Conservation (phyloP, 2,888 invertebrate species). For the Eurois occulta region DNA sequence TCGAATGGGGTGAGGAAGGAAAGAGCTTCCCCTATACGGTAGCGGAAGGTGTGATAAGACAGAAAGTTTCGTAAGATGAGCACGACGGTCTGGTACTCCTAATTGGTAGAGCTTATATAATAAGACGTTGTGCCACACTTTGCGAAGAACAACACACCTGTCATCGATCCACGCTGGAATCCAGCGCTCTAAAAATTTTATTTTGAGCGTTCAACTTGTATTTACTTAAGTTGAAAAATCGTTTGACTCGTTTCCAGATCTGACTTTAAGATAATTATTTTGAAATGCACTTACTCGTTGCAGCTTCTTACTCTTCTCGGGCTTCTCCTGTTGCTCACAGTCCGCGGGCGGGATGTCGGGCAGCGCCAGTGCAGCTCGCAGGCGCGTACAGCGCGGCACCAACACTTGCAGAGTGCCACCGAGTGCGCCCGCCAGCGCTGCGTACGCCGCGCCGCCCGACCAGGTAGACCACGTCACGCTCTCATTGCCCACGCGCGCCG, state of each 20-base stretch:
- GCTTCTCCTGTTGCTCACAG: constrained; percentile 78
- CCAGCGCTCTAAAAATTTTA: too few relatives aligned
- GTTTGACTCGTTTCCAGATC: background rate
- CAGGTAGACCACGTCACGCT: constrained; percentile 93
- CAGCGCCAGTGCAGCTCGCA: constrained; percentile 93
- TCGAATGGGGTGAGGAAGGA: too few relatives aligned
- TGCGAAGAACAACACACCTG: too few relatives aligned
- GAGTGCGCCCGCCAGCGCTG: constrained; percentile 91
- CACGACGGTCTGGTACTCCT: too few relatives aligned
- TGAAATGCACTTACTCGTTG: constrained; percentile 91
- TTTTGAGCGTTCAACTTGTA: too few relatives aligned
- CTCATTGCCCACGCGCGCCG: constrained; percentile 94
- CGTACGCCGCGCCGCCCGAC: constrained; percentile 93
- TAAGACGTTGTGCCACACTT: too few relatives aligned
- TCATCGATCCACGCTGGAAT: too few relatives aligned
- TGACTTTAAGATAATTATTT: background rate
- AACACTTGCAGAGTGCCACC: constrained; percentile 91
- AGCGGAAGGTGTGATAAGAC: too few relatives aligned
- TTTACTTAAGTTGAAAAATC: too few relatives aligned
- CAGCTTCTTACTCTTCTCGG: constrained; percentile 92
- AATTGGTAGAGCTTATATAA: too few relatives aligned
- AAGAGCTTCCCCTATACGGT: too few relatives aligned
- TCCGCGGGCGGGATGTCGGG: constrained; percentile 87
- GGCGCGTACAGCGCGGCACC: constrained; percentile 91
- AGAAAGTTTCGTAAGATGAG: too few relatives aligned